Evolutionary conservation across 1,140 invertebrate species (phyloP).

Genomic region (Ooceraea biroi): DNA sequence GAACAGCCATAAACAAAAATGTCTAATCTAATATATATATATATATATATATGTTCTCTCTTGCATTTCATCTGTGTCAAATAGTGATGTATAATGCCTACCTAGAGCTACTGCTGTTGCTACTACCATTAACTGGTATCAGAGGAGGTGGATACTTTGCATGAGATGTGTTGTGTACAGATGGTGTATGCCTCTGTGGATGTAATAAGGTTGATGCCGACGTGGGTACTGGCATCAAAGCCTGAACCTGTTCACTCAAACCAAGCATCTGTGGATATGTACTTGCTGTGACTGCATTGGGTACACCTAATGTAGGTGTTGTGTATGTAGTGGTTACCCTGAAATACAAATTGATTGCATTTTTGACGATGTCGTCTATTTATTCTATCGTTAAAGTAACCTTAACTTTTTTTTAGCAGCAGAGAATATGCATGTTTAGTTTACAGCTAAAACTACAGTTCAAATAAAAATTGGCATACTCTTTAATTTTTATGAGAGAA

Average conservation of each 20-base stretch:
- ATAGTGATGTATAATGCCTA: slow-evolving; percentile 27
- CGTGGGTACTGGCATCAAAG: slow-evolving; percentile 83
- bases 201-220: slow-evolving; percentile 82
- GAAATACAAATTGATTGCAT: slow-evolving; percentile 73
- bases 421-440: background rate
- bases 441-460: too few species aligned
- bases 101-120: slow-evolving; percentile 68
- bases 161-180: slow-evolving; percentile 82
- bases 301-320: slow-evolving; percentile 82
- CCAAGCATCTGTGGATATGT: slow-evolving; percentile 85
- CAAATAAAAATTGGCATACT: too few species aligned
- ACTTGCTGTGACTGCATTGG: slow-evolving; percentile 82
- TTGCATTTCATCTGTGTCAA: too few species aligned
- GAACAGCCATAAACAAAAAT: background rate
- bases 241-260: slow-evolving; percentile 84
- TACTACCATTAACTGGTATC: slow-evolving; percentile 86
- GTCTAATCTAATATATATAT: background rate
- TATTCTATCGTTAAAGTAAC: slow-evolving; percentile 18
- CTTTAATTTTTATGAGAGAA: too few species aligned
- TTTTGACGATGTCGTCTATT: background rate
- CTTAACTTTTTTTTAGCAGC: slow-evolving; percentile 1
- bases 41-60: too few species aligned
- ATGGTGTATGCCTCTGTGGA: slow-evolving; percentile 82
- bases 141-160: slow-evolving; percentile 87
- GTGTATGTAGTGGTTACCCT: slow-evolving; percentile 86